Evolutionary conservation across 2,888 invertebrate species (phyloP), one percentile per base, ranked within the genome.

Genomic region (Zootermopsis nevadensis): DNA sequence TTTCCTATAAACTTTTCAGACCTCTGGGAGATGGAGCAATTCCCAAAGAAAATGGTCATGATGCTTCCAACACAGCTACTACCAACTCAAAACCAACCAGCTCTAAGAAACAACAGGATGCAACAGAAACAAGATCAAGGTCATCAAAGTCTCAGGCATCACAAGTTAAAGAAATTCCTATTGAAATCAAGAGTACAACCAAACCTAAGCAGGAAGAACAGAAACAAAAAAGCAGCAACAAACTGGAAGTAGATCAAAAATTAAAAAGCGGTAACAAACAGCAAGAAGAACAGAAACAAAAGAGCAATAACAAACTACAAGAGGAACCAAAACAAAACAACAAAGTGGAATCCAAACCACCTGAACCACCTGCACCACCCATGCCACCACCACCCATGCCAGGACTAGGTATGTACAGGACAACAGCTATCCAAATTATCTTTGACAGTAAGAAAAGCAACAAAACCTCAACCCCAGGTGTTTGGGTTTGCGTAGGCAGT

Each of bases 11-110:
- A 30, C 7, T 30, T 79, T 79, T 31, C 60, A 79, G 79, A n/a
- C 79, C 79, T 4, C 35, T 66, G 24, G n/a, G 19, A 35, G 79
- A 79, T 35, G 48, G 48, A 53, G 76, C 77, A 35, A 30, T 81
- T 86, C 87, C 84, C 72, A 87, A 83, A 81, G 87, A 66, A 85
- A 87, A 79, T 87, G 87, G 84, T 85, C 87, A 85, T 87, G 79
- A 79, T 38, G 79, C 15, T 10, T 76, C 76, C n/a, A 60, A 35
- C 35, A 76, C 38, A n/a, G 35, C 60, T 6, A 79, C 27, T 33
- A 8, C 60, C 27, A 67, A 87, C 81, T 80, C 86, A 87, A 86
- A 77, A 83, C 87, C 87, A 87, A 60, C n/a, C 6, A 27, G 1
- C 15, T 10, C n/a, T 8, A 77, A 22, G 24, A 3, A 42, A 77